Conservation (phyloP, 1,140 invertebrate genomes). For the Hylaeus anthracinus region DNA sequence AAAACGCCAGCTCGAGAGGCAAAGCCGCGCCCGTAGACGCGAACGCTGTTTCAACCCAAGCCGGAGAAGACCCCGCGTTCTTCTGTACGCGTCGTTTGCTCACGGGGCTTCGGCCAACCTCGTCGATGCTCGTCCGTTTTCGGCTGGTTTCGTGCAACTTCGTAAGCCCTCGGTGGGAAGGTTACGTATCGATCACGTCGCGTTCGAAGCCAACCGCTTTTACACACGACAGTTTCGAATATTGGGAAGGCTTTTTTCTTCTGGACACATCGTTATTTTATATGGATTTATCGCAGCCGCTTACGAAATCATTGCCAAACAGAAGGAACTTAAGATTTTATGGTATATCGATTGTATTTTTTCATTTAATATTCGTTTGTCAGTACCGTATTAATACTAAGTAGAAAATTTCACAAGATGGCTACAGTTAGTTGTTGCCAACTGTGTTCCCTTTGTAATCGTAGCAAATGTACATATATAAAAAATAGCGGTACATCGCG, state of each 20-base stretch:
- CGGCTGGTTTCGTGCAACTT: conserved; percentile 34
- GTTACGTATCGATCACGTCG: conserved; percentile 61
- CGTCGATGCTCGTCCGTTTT: conserved; percentile 32
- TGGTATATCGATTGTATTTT: background rate
- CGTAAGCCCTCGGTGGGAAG: conserved; percentile 13
- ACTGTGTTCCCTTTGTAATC: background rate
- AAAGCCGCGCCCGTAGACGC: conserved; percentile 69
- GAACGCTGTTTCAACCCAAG: conserved; percentile 61
- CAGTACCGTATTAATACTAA: background rate
- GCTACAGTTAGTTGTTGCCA: background rate
- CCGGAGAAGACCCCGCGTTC: conserved; percentile 61
- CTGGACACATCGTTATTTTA: conserved; percentile 7
- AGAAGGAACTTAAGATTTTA: background rate
- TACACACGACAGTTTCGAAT: conserved; percentile 49
- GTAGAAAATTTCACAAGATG: conserved; percentile 26
- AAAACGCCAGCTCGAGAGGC: conserved; percentile 69
- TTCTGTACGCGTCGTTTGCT: conserved; percentile 56
- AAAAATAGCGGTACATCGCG: background rate
- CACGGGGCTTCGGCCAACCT: conserved; percentile 26
- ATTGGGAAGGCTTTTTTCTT: conserved; percentile 11
- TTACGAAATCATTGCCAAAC: background rate
- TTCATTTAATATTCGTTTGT: background rate
- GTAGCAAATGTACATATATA: background rate
- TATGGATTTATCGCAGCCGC: background rate
- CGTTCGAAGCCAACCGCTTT: conserved; percentile 60